These are phyloP conservation scores for Anguilla japonica DNA, from an alignment of 2,113 vertebrate species.

Conservation along the genomic window DNA sequence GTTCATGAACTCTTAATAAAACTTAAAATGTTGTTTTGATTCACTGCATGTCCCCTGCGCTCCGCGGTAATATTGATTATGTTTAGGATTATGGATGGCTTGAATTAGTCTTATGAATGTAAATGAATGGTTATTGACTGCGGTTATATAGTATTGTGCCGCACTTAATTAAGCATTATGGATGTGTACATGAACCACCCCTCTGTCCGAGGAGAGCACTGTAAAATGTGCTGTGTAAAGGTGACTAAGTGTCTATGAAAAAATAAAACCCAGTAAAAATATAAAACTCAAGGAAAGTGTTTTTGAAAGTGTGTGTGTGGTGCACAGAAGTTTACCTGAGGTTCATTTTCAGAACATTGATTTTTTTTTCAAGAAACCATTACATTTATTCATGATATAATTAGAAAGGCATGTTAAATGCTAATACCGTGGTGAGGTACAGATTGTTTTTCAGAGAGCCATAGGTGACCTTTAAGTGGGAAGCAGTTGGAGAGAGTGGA, in stretches of 20 bases:
- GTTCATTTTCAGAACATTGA: background rate
- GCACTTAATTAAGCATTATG: background rate
- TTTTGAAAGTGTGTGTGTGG: too few species aligned
- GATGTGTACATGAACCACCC: background rate
- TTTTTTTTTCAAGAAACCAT: background rate
- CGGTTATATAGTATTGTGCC: background rate
- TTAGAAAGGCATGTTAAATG: background rate
- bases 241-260: background rate
- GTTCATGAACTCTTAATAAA: background rate
- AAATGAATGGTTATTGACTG: background rate
- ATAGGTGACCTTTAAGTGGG: too few species aligned
- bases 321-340: background rate
- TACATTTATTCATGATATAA: background rate
- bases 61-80: background rate
- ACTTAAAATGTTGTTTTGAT: background rate
- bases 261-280: slow-evolving; percentile 8
- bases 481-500: too few species aligned
- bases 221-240: slow-evolving; percentile 6
- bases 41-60: background rate
- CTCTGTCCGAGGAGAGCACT: slow-evolving; percentile 24
- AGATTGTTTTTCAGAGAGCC: background rate
- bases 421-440: background rate
- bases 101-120: background rate
- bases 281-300: too few species aligned
- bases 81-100: background rate